Evolutionary conservation across 2,888 invertebrate genomes (phyloP).

Genomic region (Dione vanillae): DNA sequence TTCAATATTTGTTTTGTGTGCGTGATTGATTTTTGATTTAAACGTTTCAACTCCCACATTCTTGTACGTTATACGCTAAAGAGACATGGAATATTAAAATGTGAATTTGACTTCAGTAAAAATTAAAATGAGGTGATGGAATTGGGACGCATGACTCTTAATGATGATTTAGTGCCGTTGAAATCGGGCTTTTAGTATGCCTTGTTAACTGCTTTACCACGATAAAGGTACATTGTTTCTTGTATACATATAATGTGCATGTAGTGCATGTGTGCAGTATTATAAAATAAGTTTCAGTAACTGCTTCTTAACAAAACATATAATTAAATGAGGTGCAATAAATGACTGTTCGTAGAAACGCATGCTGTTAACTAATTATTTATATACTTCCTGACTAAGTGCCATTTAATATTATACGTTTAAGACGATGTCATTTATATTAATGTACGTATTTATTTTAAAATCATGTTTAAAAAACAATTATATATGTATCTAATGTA

Average conservation of each 20-base stretch:
- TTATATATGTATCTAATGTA: slow-evolving; percentile 8
- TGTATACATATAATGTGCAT: slow-evolving; percentile 46
- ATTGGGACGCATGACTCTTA: slow-evolving; percentile 36
- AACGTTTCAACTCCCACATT: slow-evolving; percentile 31
- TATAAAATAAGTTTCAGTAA: slow-evolving; percentile 63
- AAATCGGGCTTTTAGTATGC: slow-evolving; percentile 28
- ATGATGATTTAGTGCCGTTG: slow-evolving; percentile 39
- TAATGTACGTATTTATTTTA: not conserved
- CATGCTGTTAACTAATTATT: slow-evolving; percentile 36
- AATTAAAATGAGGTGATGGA: slow-evolving; percentile 25
- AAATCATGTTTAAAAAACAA: slow-evolving; percentile 8
- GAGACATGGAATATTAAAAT: slow-evolving; percentile 9
- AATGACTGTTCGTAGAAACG: slow-evolving; percentile 33
- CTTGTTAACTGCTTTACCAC: slow-evolving; percentile 62
- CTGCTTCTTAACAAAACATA: slow-evolving; percentile 55
- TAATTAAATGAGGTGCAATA: slow-evolving; percentile 52
- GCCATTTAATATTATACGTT: slow-evolving; percentile 24
- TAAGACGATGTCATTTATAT: slow-evolving; percentile 25
- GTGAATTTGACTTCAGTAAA: slow-evolving; percentile 15
- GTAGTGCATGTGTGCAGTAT: slow-evolving; percentile 76
- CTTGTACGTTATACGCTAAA: slow-evolving; percentile 30
- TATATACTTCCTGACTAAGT: slow-evolving; percentile 29
- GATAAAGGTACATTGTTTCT: slow-evolving; percentile 65
- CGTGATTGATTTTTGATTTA: slow-evolving; percentile 44
- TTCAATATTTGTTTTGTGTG: slow-evolving; percentile 42